Base-by-base conservation (phyloP, 1,140 invertebrate genomes). In the Mycetomoellerius zeteki region DNA sequence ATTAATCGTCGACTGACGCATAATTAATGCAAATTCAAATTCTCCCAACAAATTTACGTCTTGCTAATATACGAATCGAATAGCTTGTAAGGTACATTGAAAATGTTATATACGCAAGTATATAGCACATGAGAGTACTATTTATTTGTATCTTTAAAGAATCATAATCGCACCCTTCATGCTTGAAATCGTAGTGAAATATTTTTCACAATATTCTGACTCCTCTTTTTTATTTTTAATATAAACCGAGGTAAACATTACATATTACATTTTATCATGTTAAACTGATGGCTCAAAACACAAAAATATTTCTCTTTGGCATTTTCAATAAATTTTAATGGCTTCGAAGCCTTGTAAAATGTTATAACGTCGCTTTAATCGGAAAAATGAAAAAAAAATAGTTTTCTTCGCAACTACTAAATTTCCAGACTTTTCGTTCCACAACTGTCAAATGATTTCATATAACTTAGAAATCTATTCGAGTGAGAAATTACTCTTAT, bases 321-420 rank as follows among this genome's bases (percentile, higher is more conserved):
- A 33, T n/a, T 84, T 60, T 47, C 1, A 16, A 60, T 62, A 43
- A 73, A 47, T 58, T 84, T 75, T 75, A 62, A 73, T 84, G 67
- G 67, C 67, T 73, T 84, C 24, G 7, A 27, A 60, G 6, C 4
- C 4, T 5, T 1, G 37, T 47, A 4, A 84, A 21, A 43, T 27
- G 27, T 6, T 50, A 62, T 50, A 60, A 60, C 3, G 10, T 75
- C 21, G 2, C 24, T 60, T 27, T 62, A 82, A 84, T 84, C 14
- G 47, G 2, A 73, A 84, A 84, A 60, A 19, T 24, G 37, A 30
- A 14, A 37, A 14, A 43, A 60, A 75, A 84, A 50, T 58, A 19
- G 3, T 14, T 60, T 56, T 47, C 19, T 58, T 47, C 6, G 1
- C 14, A 21, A 43, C 21, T 43, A 30, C 27, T 56, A 75, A 84